Conservation (phyloP, 1,140 invertebrate species). For the Neodiprion pinetum region DNA sequence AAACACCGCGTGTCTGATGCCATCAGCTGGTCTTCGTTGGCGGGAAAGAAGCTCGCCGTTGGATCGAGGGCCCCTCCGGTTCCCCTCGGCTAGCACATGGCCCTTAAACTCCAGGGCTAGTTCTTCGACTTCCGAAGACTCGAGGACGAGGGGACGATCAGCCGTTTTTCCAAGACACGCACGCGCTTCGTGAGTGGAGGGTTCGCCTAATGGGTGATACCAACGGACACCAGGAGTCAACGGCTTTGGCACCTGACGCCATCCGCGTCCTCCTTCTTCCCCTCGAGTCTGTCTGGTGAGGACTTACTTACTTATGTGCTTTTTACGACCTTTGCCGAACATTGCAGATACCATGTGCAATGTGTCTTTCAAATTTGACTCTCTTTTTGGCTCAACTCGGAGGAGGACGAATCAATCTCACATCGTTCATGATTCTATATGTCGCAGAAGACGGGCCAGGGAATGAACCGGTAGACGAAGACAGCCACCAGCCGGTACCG, state of each 20-base stretch:
- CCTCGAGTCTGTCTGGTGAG: background rate
- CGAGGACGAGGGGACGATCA: conserved; percentile 25
- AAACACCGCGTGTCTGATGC: background rate
- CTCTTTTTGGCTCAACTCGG: too few relatives aligned
- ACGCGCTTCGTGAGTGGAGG: conserved; percentile 31
- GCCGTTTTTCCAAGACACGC: conserved; percentile 36
- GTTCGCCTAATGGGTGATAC: conserved; percentile 40
- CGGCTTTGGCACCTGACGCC: conserved; percentile 43
- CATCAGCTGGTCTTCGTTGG: conserved; percentile 41
- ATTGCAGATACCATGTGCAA: conserved; percentile 28
- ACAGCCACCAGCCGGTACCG: too few relatives aligned
- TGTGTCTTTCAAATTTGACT: too few relatives aligned
- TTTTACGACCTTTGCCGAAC: conserved; percentile 30
- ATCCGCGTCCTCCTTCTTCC: conserved; percentile 23
- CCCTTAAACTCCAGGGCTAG: conserved; percentile 23
- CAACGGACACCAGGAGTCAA: conserved; percentile 45
- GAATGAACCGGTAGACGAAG: too few relatives aligned
- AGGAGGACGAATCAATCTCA: too few relatives aligned
- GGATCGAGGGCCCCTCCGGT: conserved; percentile 32
- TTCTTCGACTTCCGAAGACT: background rate
- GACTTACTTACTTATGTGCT: conserved; percentile 20
- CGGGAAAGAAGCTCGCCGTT: conserved; percentile 35
- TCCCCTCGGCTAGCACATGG: conserved; percentile 37
- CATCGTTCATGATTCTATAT: too few relatives aligned
- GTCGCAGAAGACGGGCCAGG: too few relatives aligned